Base-by-base conservation (phyloP, 2,113 vertebrate genomes). In the Rhizomys pruinosus region DNA sequence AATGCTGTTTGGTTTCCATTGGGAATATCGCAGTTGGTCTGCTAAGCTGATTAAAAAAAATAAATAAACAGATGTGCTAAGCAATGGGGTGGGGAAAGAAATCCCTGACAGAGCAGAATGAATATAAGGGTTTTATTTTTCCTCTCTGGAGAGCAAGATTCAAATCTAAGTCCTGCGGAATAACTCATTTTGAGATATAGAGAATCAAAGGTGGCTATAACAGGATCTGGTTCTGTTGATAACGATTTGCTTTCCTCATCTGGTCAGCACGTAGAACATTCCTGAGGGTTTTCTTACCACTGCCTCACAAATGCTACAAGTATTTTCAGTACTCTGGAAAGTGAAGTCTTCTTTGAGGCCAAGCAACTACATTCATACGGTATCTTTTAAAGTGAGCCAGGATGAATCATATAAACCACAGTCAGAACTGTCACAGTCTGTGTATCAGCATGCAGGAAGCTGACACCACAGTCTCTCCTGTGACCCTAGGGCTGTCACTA, bases 31-130 rank as follows among this genome's bases (percentile, higher is more conserved):
- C 0, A 16, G 69, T 90, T 0, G 0, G 81, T 89, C 81, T 52
- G 72, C 59, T 84, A 94, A 89, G 52, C 90, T 94, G 82, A 84
- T 91, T 93, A 27, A 42, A 22, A 37, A n/a, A n/a, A n/a, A n/a
- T n/a, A n/a, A n/a, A n/a, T n/a, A n/a, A n/a, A n/a, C n/a, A n/a
- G 73, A 93, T 69, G 47, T 27, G 57, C 52, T 91, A 85, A 69
- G 84, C 34, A 39, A n/a, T 3, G 88, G 57, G 25, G 29, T 95
- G 11, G 66, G 47, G 19, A 73, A 90, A 93, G 64, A 90, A 95
- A 92, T 77, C 72, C 76, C 89, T 93, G 84, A 88, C 71, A 22
- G 91, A 94, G 81, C 68, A 95, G 42, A 88, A 94, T 92, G 87
- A 95, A 95, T 44, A 78, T 66, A 44, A 90, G 20, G 64, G 19